These are phyloP conservation scores for Rhabdomys pumilio DNA, from an alignment of 2,797 vertebrate species.

Conservation along the genomic window DNA sequence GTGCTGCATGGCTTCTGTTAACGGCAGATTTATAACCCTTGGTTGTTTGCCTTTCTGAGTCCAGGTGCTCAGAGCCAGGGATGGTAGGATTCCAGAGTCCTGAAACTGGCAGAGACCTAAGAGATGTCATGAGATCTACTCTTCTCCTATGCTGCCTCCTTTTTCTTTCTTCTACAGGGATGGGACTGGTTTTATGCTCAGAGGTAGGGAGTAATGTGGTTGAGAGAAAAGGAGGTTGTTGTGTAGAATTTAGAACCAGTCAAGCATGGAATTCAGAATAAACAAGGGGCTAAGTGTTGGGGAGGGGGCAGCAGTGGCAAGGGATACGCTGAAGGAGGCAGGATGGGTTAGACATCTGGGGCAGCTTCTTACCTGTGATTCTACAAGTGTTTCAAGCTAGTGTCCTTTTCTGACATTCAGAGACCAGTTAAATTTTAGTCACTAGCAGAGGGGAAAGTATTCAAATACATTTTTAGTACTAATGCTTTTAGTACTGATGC, in stretches of 20 bases:
- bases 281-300: neutral
- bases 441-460: slow-evolving; percentile 8
- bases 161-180: slow-evolving; percentile 1
- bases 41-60: slow-evolving; percentile 39
- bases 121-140: neutral
- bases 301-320: neutral
- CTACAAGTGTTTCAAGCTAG: slow-evolving; percentile 31
- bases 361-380: neutral
- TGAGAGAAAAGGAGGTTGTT: neutral
- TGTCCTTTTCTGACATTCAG: neutral
- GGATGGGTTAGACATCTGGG: neutral
- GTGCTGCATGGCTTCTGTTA: slow-evolving; percentile 62
- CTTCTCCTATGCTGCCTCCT: neutral
- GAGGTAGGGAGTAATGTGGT: neutral
- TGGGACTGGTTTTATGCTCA: neutral
- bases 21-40: slow-evolving; percentile 29
- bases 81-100: neutral
- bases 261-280: neutral
- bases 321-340: neutral
- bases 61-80: slow-evolving; percentile 45
- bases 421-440: slow-evolving; percentile 37
- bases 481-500: slow-evolving; percentile 5
- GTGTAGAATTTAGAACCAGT: neutral
- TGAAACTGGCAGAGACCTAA: neutral
- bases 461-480: slow-evolving; percentile 48